A percentile compares a stretch with the other conserved stretches of the same genome.
These are phyloP conservation scores for Thymallus thymallus DNA, from an alignment of 2,113 vertebrate species.

Conservation along the genomic window DNA sequence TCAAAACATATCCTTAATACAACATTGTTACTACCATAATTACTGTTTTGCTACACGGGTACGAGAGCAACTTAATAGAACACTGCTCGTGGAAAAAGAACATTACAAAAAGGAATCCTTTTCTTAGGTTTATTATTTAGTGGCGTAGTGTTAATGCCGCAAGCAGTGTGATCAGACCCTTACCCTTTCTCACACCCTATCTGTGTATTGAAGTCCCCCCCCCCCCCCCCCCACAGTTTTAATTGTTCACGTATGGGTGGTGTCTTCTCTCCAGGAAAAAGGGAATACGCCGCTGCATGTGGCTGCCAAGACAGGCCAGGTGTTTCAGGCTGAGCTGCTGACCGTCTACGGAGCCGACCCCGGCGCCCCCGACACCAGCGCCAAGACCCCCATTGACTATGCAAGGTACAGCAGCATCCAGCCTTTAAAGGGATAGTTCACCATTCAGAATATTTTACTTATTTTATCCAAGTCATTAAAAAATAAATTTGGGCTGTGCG, in stretches of 20 bases:
- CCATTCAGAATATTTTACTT: too few species aligned
- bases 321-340: slow-evolving; percentile 87
- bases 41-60: too few species aligned
- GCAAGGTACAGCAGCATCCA: slow-evolving; percentile 77
- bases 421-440: not conserved
- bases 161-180: not conserved
- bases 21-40: too few species aligned
- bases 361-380: slow-evolving; percentile 87
- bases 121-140: too few species aligned
- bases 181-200: not conserved
- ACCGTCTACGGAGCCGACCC: slow-evolving; percentile 96
- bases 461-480: too few species aligned
- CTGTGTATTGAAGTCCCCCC: not conserved
- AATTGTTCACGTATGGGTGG: not conserved
- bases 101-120: too few species aligned
- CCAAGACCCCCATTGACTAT: slow-evolving; percentile 91
- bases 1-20: not conserved
- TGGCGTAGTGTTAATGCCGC: too few species aligned
- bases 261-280: slow-evolving; percentile 80
- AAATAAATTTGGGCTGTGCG: too few species aligned
- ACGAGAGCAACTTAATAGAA: too few species aligned
- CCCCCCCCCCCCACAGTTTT: not conserved
- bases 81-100: too few species aligned
- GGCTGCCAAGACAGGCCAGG: slow-evolving; percentile 92
- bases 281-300: slow-evolving; percentile 93